Conservation (phyloP, 2,797 vertebrate genomes). For the Gobio occitaniae region DNA sequence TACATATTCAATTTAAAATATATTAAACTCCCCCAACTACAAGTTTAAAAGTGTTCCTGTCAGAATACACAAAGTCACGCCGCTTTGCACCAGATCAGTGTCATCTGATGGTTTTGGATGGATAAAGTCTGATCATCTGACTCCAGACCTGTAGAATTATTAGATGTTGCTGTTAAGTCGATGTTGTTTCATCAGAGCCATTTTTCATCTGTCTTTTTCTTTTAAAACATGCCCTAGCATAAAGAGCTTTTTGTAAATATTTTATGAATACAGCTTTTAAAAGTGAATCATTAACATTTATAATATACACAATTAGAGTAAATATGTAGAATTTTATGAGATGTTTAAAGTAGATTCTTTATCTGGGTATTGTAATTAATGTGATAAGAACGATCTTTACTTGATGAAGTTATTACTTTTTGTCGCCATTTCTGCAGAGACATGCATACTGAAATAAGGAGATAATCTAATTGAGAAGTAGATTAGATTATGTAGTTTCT, state of each 20-base stretch:
- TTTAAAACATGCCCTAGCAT: constrained; percentile 27
- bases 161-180: constrained; percentile 22
- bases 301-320: constrained; percentile 77
- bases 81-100: constrained; percentile 2
- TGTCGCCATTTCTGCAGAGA: constrained; percentile 45
- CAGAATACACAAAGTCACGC: neutral
- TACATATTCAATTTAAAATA: neutral
- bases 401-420: constrained; percentile 42
- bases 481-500: constrained; percentile 33
- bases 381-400: constrained; percentile 68
- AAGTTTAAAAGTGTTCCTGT: constrained; percentile 1
- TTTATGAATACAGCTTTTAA: constrained; percentile 68
- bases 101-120: constrained; percentile 1
- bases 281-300: constrained; percentile 72
- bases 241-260: constrained; percentile 64
- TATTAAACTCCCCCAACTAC: neutral
- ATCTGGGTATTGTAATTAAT: constrained; percentile 76
- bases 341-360: constrained; percentile 59
- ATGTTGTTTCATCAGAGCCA: neutral
- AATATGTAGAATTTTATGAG: constrained; percentile 73
- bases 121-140: constrained; percentile 11
- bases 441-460: constrained; percentile 23
- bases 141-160: constrained; percentile 33
- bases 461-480: constrained; percentile 28
- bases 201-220: constrained; percentile 20